Evolutionary conservation across 2,113 vertebrate species (phyloP).

Genomic region (Geococcyx californianus): DNA sequence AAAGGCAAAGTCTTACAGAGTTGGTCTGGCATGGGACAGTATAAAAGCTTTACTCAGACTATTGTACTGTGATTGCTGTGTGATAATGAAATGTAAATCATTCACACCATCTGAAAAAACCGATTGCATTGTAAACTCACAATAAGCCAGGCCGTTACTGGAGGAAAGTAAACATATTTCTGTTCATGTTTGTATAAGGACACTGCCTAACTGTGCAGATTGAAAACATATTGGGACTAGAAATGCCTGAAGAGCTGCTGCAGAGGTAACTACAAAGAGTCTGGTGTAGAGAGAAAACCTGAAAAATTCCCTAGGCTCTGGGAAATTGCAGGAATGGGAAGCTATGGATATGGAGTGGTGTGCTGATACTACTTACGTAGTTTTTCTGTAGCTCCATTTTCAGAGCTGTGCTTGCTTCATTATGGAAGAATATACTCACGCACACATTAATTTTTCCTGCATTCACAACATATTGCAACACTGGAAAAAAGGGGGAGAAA

Average conservation of each 20-base stretch:
- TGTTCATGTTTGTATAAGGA: neutral
- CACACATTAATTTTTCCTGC: neutral
- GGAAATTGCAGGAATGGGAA: neutral
- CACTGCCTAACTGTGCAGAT: neutral
- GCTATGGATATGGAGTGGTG: neutral
- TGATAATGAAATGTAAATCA: neutral
- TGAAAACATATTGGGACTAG: neutral
- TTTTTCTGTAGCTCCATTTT: neutral
- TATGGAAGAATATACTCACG: neutral
- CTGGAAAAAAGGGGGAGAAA: neutral
- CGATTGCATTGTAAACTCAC: neutral
- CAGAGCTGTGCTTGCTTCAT: neutral
- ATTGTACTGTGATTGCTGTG: neutral
- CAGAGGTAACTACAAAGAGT: neutral
- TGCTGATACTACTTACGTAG: neutral
- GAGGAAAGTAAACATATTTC: neutral
- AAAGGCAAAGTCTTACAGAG: neutral
- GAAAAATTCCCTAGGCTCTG: neutral
- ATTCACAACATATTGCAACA: neutral
- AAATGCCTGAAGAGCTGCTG: neutral
- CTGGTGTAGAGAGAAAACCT: neutral
- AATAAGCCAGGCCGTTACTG: neutral
- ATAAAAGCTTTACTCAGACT: neutral
- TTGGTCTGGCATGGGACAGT: neutral
- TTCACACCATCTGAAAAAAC: neutral